Evolutionary conservation across 2,113 vertebrate species (phyloP), one percentile per base, ranked within the genome.

Genomic region (Rutilus rutilus): DNA sequence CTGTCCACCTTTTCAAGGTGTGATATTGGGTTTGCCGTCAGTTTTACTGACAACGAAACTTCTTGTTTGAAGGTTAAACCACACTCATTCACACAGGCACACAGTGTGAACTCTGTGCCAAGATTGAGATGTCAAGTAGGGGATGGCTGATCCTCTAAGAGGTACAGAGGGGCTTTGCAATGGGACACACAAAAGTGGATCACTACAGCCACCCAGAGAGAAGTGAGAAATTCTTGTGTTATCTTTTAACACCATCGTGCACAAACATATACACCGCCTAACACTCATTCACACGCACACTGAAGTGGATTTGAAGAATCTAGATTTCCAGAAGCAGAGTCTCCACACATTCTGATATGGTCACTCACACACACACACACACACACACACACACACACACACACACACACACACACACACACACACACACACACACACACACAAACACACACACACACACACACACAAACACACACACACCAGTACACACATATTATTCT

Each of bases 41-140:
- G 15, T 47, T 81, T 81, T n/a, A 64, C 78, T 21, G 39, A 47
- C 5, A 3, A 27, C n/a, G 6, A 64, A 47, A 81, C 59, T 47
- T 47, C 78, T 47, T 80, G 36, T 62, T 65, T 81, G 78, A 80
- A 81, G 78, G 78, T 81, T 65, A 64, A 81, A 64, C 36, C 15
- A 21, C 39, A 64, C n/a, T 36, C 78, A 57, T 57, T 57, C 54
- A 23, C 54, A 57, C 19, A 57, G 7, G 19, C 19, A 57, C 54
- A 10, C 23, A 71, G 47, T 69, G 19, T 69, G 52, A 83, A 78
- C 27, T 42, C 25, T 71, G 73, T 82, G 36, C 47, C 78, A 45
- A 78, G 62, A 57, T 27, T 83, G 79, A 87, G 86, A 89, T 83
- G 84, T 88, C 85, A 87, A 80, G 39, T 75, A 8, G 52, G 83